Evolutionary conservation across 2,888 invertebrate species (phyloP).

Genomic region (Drosophila nr. perissopoda): DNA sequence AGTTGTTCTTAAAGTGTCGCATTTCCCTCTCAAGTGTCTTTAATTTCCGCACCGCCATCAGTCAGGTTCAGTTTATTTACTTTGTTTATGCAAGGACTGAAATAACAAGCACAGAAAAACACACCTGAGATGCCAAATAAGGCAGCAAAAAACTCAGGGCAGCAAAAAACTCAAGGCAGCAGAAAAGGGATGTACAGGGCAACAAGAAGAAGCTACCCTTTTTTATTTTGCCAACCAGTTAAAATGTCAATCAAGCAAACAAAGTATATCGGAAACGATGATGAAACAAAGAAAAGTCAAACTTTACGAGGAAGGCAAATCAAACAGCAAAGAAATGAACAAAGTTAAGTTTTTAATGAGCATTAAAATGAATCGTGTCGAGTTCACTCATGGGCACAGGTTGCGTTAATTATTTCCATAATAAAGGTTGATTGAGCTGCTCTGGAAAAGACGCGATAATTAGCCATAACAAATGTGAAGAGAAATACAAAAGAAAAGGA

Average conservation of each 20-base stretch:
- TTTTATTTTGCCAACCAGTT: slow-evolving; percentile 5
- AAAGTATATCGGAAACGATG: slow-evolving; percentile 9
- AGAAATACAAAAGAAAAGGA: background rate
- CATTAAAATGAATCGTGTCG: slow-evolving; percentile 1
- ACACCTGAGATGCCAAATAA: slow-evolving; percentile 10
- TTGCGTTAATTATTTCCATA: slow-evolving; percentile 35
- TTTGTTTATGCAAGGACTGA: slow-evolving; percentile 8
- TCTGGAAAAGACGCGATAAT: slow-evolving; percentile 10
- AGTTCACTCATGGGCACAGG: background rate
- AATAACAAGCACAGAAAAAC: slow-evolving; percentile 3
- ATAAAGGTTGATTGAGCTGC: slow-evolving; percentile 12
- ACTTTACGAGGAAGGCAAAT: slow-evolving; percentile 1
- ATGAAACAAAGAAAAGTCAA: slow-evolving; percentile 15
- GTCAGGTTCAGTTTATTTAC: background rate
- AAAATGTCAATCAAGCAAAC: slow-evolving; percentile 47
- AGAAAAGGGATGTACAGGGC: slow-evolving; percentile 13
- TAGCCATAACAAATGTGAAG: slow-evolving; percentile 1
- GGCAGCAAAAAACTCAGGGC: background rate
- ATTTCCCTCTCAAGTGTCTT: background rate
- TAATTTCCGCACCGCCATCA: background rate
- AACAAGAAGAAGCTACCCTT: background rate
- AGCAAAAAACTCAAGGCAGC: background rate
- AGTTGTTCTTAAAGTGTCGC: background rate
- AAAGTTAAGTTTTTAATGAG: slow-evolving; percentile 30
- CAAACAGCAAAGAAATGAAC: slow-evolving; percentile 10